Percentiles rank a stretch among this genome's conserved stretches.
Conservation (phyloP, 2,797 vertebrate species). For the Rhinella marina region DNA sequence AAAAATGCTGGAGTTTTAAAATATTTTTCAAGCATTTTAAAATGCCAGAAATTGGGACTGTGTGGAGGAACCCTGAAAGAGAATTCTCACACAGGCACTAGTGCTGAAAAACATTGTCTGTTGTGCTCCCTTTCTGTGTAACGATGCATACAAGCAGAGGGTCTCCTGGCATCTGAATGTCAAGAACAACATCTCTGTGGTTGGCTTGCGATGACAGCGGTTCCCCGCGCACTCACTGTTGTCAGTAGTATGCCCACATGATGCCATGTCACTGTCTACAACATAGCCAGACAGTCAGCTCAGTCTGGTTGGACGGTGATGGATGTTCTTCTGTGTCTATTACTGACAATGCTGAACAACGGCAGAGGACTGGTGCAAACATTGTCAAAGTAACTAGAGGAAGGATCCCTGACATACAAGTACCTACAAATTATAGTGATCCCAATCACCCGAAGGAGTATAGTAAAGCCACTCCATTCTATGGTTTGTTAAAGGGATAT, state of each 20-base stretch:
- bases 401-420: neutral
- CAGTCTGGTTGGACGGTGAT: neutral
- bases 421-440: neutral
- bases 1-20: too few relatives aligned
- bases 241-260: neutral
- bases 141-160: neutral
- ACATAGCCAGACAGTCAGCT: neutral
- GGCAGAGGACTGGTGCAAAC: neutral
- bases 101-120: neutral
- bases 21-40: too few relatives aligned
- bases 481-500: neutral
- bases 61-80: too few relatives aligned
- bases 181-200: conserved; percentile 1
- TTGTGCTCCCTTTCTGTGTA: neutral
- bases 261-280: neutral
- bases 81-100: neutral
- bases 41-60: too few relatives aligned
- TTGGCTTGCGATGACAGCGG: neutral
- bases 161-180: conserved; percentile 21
- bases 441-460: neutral
- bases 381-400: neutral
- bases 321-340: neutral
- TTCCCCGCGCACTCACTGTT: neutral
- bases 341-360: neutral
- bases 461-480: neutral